Evolutionary conservation across 2,113 vertebrate species (phyloP), one percentile per base, ranked within the genome.

Genomic region (Pelodiscus sinensis): DNA sequence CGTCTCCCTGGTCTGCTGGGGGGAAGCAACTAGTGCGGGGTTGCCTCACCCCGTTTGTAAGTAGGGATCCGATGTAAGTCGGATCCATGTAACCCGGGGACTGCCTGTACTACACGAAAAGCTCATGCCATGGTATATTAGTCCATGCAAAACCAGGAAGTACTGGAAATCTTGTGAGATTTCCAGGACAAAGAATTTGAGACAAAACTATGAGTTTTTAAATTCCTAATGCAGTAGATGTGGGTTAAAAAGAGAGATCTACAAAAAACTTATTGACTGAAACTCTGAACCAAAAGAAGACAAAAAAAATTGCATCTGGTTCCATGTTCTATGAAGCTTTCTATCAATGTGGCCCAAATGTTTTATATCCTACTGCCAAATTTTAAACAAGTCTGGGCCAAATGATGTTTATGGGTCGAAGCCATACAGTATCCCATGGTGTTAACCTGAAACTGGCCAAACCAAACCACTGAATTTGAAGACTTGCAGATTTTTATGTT

Each of bases 381-480:
- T 77, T 90, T 82, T 60, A 38, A 68, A 44, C 10, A 16, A 90
- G 82, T 56, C 83, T 62, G 89, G 96, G 93, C 91, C 96, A 96
- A 93, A 86, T 71, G 85, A 93, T 0, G 0, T 89, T 71, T 96
- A 94, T 82, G 92, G 95, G 91, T 91, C 79, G 91, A 93, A 96
- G 94, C 91, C 77, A 90, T 91, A 90, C 80, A 85, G 82, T 96
- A 94, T 91, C 96, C 91, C 89, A 93, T 95, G 90, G 93, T 95
- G 88, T 93, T 87, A 97, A 86, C 89, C 85, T 92, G 93, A 80
- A 62, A 57, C 24, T 90, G 92, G 95, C 95, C 95, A 95, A 96
- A 92, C 93, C 79, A 96, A 97, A 97, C 92, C 96, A 27, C 25
- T 1, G 22, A 57, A 94, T 97, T 94, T 97, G 89, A 96, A 94